Evolutionary conservation across 64 coral and sea anemone genomes (phyloP).

Genomic region (Dendrophyllia cribrosa): DNA sequence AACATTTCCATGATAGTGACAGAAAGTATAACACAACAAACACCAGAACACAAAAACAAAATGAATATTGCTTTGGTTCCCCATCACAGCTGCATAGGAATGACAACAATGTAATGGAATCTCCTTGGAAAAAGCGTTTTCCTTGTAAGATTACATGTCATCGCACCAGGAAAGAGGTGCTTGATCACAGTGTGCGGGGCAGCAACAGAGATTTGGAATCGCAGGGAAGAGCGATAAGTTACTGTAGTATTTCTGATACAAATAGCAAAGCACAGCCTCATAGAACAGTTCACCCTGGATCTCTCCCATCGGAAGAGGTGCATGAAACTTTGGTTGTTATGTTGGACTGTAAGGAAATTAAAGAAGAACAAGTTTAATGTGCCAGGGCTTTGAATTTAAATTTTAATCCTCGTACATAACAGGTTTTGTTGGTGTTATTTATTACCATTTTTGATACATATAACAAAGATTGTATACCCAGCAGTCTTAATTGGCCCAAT

Average conservation of each 20-base stretch:
- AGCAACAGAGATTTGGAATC: not conserved
- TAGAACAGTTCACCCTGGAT: not conserved
- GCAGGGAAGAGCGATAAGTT: constrained; percentile 5
- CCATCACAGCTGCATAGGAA: not conserved
- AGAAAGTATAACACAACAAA: not conserved
- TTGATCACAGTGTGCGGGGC: not conserved
- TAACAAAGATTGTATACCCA: not conserved
- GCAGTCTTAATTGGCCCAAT: no score
- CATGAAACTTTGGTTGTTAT: constrained; percentile 13
- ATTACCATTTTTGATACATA: not conserved
- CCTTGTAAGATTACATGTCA: not conserved
- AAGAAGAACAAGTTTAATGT: constrained; percentile 15
- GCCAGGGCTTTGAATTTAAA: not conserved
- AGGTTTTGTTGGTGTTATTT: not conserved
- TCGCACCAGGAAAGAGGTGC: no score
- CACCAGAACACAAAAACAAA: not conserved
- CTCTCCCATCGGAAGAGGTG: not conserved
- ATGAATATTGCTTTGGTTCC: not conserved
- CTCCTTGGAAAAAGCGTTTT: not conserved
- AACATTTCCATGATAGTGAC: not conserved
- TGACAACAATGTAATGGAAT: not conserved
- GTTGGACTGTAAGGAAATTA: not conserved
- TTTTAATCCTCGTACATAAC: not conserved
- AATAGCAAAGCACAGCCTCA: not conserved
- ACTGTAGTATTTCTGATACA: not conserved